These are phyloP conservation scores for Tetrapedia diversipes DNA, from an alignment of 2,888 invertebrate species.

Conservation along the genomic window DNA sequence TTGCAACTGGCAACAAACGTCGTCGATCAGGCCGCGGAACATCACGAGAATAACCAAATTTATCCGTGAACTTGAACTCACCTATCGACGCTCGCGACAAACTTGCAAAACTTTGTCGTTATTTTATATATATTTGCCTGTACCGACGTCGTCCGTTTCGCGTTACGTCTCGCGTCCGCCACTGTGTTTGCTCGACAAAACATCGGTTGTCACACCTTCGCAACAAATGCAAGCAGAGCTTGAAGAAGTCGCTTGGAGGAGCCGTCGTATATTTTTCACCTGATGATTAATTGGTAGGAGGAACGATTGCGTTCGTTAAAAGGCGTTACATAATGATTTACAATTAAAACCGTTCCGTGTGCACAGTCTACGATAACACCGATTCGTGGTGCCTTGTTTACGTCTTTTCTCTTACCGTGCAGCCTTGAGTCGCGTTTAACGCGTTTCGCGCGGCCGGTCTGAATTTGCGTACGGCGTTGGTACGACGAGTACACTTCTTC, in stretches of 20 bases:
- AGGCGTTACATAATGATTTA: conserved; percentile 19
- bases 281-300: conserved; percentile 8
- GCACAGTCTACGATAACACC: conserved; percentile 12
- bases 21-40: too few relatives aligned
- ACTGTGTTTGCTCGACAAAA: not conserved
- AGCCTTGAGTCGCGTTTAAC: too few relatives aligned
- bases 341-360: not conserved
- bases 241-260: too few relatives aligned
- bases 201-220: too few relatives aligned
- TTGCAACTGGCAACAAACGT: conserved; percentile 15
- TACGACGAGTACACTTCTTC: too few relatives aligned
- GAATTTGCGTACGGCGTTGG: too few relatives aligned
- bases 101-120: not conserved
- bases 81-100: not conserved
- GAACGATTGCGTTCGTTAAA: conserved; percentile 2
- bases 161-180: not conserved
- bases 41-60: conserved; percentile 1
- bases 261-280: too few relatives aligned
- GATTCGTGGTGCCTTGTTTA: too few relatives aligned
- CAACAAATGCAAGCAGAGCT: too few relatives aligned
- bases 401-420: too few relatives aligned
- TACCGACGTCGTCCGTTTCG: not conserved
- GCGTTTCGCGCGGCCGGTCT: too few relatives aligned
- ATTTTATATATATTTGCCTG: too few relatives aligned
- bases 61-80: conserved; percentile 10